A percentile compares a stretch with the other conserved stretches of the same genome.
phyloP scores from a whole-genome alignment of 2,113 vertebrate genomes.

The Hystrix brachyura region DNA sequence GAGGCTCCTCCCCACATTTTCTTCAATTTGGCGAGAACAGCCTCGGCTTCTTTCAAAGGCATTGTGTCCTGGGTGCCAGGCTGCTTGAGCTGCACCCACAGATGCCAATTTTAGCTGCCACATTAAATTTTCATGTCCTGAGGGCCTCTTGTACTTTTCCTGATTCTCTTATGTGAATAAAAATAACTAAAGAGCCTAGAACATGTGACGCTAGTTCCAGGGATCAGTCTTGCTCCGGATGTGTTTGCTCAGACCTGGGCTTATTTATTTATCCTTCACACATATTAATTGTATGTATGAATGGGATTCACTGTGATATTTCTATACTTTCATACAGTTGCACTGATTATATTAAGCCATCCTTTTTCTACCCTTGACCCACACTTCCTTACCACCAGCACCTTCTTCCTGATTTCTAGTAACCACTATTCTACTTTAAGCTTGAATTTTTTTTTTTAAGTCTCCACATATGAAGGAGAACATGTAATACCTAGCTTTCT shows the following conservation, averaged over 20 bases:
- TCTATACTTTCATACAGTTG: neutral
- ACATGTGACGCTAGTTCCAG: neutral
- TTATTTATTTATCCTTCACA: neutral
- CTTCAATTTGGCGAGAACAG: constrained; percentile 35
- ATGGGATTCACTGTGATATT: neutral
- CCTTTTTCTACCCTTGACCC: neutral
- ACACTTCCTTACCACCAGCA: neutral
- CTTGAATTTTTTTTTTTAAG: neutral
- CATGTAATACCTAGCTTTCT: neutral
- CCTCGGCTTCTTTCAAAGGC: constrained; percentile 61
- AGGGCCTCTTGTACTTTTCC: constrained; percentile 47
- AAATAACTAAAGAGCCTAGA: constrained; percentile 48
- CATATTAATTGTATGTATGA: neutral
- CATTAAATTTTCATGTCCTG: constrained; percentile 30
- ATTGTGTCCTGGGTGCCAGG: constrained; percentile 43
- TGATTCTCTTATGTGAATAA: constrained; percentile 65
- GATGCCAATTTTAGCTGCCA: constrained; percentile 27
- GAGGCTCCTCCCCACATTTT: constrained; percentile 46
- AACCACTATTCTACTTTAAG: neutral
- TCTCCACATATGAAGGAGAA: neutral
- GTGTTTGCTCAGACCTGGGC: neutral
- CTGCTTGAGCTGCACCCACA: constrained; percentile 49
- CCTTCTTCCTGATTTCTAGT: neutral
- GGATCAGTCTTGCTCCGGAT: neutral
- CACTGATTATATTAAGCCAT: neutral